Evolutionary conservation across 1,140 invertebrate genomes (phyloP).

Genomic region (Arion vulgaris): DNA sequence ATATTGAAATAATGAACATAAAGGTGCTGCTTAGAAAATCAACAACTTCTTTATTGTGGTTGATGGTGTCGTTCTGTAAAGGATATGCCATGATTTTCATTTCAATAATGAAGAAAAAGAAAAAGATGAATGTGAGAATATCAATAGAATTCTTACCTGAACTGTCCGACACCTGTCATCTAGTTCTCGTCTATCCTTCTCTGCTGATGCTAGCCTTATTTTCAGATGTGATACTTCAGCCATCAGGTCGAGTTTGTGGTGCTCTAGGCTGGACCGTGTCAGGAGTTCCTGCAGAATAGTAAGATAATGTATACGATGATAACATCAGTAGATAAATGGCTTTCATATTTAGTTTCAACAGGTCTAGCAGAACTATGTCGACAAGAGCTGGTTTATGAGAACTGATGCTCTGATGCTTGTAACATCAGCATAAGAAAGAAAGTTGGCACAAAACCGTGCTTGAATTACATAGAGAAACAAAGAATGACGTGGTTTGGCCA

Average conservation of each 20-base stretch:
- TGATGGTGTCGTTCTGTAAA: not conserved
- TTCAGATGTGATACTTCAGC: constrained; percentile 92
- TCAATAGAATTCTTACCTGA: constrained; percentile 67
- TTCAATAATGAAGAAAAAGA: not conserved
- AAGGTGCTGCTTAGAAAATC: too few species aligned
- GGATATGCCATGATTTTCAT: not conserved
- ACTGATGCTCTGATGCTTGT: too few species aligned
- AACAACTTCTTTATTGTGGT: too few species aligned
- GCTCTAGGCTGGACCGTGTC: constrained; percentile 88
- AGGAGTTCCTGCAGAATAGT: constrained; percentile 82
- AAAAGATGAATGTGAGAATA: not conserved
- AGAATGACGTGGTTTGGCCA: too few species aligned
- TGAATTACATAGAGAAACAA: too few species aligned
- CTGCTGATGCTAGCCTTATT: constrained; percentile 84
- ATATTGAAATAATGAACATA: too few species aligned
- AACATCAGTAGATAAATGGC: too few species aligned
- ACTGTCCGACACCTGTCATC: constrained; percentile 74
- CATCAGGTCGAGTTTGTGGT: constrained; percentile 92
- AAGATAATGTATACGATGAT: not conserved
- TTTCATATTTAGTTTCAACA: too few species aligned
- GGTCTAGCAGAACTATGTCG: too few species aligned
- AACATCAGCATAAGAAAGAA: too few species aligned
- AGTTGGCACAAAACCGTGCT: too few species aligned
- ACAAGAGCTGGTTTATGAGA: not conserved
- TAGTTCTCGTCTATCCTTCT: constrained; percentile 86